Base-by-base conservation (phyloP, 1,140 invertebrate genomes). In the Mizuhopecten yessoensis region DNA sequence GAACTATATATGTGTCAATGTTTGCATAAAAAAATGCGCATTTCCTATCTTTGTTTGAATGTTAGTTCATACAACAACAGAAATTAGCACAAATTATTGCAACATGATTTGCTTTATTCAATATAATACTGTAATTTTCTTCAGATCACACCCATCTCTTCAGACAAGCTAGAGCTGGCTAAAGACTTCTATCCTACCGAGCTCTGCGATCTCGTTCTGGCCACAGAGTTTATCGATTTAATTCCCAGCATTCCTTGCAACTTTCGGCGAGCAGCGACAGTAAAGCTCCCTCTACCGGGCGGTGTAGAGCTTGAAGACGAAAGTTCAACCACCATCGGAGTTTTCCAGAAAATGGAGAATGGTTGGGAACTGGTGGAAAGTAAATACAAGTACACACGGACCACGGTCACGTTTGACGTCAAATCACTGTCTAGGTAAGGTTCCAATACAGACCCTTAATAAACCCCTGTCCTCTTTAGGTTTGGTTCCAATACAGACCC, bases 211-310 rank as follows among this genome's bases (percentile, higher is more conserved):
- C 89, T 96, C 0, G 34, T 94, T 23, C 89, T 90, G 23, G 93
- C 93, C 1, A 93, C 95, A 1, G 96, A 96, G 91, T 94, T 96
- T 86, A 94, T 95, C 36, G 95, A 96, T 90, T 88, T 96, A 29
- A 88, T 91, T 87, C 92, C 94, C n/a, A 92, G 93, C 89, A 34
- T 91, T 20, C 90, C 91, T 0, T 90, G 94, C 57, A 94, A 90
- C 20, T 96, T 96, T 93, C 91, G 94, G 57, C 93, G 96, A 33
- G 86, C 95, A 10, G 94, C 94, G 23, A 95, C 95, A 13, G 93
- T 96, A 34, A 96, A 96, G 86, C 92, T 96, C 29, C 95, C 95
- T 34, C 92, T 95, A 34, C 93, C 94, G 20, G 36, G 87, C 20
- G 89, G 90, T 23, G 90, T 92, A 33, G 90, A 92, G 33, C 88